Conservation (phyloP, 2,797 vertebrate genomes). For the Prionace glauca region DNA sequence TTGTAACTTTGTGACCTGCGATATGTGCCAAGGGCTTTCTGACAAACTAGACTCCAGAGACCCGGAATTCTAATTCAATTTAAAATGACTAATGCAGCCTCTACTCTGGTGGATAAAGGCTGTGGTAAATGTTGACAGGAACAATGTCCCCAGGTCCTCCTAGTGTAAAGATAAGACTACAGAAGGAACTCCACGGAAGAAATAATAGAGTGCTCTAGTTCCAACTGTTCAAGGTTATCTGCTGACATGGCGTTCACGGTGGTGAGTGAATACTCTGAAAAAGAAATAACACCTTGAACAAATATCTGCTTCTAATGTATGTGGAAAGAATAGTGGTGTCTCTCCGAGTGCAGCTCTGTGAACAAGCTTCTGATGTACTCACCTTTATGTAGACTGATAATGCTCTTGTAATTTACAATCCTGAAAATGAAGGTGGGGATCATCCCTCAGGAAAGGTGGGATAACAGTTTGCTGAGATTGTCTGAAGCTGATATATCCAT, state of each 20-base stretch:
- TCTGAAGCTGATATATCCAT: background rate
- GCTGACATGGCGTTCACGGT: background rate
- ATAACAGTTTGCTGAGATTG: background rate
- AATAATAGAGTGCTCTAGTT: background rate
- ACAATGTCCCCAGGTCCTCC: background rate
- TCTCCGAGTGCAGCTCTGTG: background rate
- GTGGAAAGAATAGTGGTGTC: background rate
- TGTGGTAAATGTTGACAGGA: background rate
- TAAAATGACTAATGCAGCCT: constrained; percentile 11
- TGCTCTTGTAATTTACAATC: background rate
- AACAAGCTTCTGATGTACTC: background rate
- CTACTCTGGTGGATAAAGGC: background rate
- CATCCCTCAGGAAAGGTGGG: background rate
- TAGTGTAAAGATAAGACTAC: background rate
- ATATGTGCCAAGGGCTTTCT: constrained; percentile 17
- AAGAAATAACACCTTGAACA: background rate
- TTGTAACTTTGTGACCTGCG: constrained; percentile 8
- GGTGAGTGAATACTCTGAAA: background rate
- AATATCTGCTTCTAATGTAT: background rate
- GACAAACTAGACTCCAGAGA: background rate
- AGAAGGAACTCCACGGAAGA: background rate
- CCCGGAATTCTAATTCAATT: background rate
- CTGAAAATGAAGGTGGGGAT: background rate
- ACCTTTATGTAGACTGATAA: background rate
- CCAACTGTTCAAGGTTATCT: background rate